Conservation (phyloP, 2,797 vertebrate species). For the Acipenser transmontanus region DNA sequence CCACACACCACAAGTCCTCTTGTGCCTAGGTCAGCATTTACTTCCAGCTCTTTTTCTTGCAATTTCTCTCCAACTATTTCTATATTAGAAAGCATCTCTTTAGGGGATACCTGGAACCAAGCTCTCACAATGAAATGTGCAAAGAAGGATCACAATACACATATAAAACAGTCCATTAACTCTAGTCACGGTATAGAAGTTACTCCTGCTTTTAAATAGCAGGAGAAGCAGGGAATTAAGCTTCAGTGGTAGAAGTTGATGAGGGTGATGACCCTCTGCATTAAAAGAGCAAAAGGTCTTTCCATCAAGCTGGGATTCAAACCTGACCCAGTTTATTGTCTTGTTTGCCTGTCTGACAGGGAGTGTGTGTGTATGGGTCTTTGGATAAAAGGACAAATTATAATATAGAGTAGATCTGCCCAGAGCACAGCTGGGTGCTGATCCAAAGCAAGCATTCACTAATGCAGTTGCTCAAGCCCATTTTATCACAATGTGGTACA, state of each 20-base stretch:
- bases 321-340: slow-evolving; percentile 1
- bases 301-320: not conserved
- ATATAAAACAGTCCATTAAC: not conserved
- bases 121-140: not conserved
- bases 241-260: slow-evolving; percentile 1
- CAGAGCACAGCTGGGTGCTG: not conserved
- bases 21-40: not conserved
- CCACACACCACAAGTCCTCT: slow-evolving; percentile 3
- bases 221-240: not conserved
- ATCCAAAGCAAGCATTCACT: not conserved
- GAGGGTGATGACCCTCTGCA: slow-evolving; percentile 9
- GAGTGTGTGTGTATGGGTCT: too few species aligned
- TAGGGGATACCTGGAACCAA: not conserved
- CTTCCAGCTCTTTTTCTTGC: too few species aligned
- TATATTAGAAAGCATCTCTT: too few species aligned
- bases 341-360: not conserved
- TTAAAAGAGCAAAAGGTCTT: slow-evolving; percentile 2
- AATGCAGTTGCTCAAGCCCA: too few species aligned
- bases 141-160: not conserved
- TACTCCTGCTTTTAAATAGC: not conserved
- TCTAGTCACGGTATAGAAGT: not conserved
- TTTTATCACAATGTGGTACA: too few species aligned
- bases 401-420: not conserved
- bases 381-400: too few species aligned
- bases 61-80: too few species aligned